Percentiles rank a stretch among this genome's conserved stretches.
These are phyloP conservation scores for Phaetusa simplex DNA, from an alignment of 2,113 vertebrate genomes.

Conservation along the genomic window DNA sequence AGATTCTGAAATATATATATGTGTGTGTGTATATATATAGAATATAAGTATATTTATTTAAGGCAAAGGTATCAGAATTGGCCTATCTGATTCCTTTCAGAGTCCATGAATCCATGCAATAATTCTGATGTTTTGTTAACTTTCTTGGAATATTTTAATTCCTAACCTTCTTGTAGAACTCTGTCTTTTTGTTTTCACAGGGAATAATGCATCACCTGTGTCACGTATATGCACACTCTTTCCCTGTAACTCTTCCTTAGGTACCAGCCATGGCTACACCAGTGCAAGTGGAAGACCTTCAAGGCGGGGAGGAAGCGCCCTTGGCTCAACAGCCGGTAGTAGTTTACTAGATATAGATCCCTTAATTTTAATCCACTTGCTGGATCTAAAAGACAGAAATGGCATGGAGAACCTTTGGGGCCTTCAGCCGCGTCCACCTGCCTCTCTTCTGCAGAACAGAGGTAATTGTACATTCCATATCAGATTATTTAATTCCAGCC, in stretches of 20 bases:
- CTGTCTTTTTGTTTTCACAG: neutral
- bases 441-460: slow-evolving; percentile 87
- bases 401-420: slow-evolving; percentile 93
- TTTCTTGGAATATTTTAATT: neutral
- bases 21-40: neutral
- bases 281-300: slow-evolving; percentile 72
- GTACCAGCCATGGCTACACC: slow-evolving; percentile 69
- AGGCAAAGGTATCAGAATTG: neutral
- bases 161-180: neutral
- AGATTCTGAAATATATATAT: neutral
- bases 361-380: slow-evolving; percentile 92
- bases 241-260: slow-evolving; percentile 36
- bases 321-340: slow-evolving; percentile 76
- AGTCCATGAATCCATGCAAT: neutral
- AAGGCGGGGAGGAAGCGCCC: slow-evolving; percentile 62
- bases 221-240: neutral
- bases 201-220: neutral
- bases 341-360: slow-evolving; percentile 94
- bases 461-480: slow-evolving; percentile 59
- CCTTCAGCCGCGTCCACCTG: slow-evolving; percentile 89
- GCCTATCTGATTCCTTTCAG: neutral
- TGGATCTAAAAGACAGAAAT: slow-evolving; percentile 93
- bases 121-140: accelerated
- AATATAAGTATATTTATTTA: neutral
- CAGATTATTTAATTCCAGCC: neutral